Evolutionary conservation across 2,113 vertebrate species (phyloP), one percentile per base, ranked within the genome.

Genomic region (Vombatus ursinus): DNA sequence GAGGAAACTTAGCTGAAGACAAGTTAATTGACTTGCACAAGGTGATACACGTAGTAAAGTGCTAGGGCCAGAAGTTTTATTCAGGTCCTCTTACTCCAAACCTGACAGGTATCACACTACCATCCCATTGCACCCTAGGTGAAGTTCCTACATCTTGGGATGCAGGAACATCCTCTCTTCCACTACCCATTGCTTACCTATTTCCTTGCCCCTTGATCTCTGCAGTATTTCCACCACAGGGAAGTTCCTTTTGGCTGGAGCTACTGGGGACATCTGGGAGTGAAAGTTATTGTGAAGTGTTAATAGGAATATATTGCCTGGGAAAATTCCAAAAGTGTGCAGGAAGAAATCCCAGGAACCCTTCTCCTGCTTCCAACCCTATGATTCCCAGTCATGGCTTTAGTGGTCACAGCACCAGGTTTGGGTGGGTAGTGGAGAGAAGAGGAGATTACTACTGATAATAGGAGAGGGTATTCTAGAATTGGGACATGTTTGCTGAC

Each of bases 241-340:
- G 93, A 96, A 90, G 61, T 96, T 96, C 94, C 96, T 95, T 91
- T 96, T 97, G 94, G 93, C 54, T 95, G 8, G 37, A 14, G 52
- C 19, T 48, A 7, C 54, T 94, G 95, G 44, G 94, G 93, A 1
- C 44, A 16, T 10, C 48, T 14, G 68, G 48, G 11, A 61, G 89
- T 61, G 57, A 92, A 24, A 92, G 31, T 19, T 28, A 93, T 92
- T 50, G 28, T 2, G 1, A 52, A 84, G 92, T 68, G 92, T 84
- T 92, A 90, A 92, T 26, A 48, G 91, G 52, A 92, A 90, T 95
- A 53, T 92, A 94, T 96, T 95, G 92, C 52, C 84, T 49, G 90
- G 26, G 7, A 19, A 48, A 19, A 26, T 89, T 89, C 90, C 97
- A 96, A 90, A 93, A 95, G 57, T 24, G 22, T 47, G 94, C 12